Conservation (phyloP, 2,888 invertebrate species). For the Tinea trinotella region DNA sequence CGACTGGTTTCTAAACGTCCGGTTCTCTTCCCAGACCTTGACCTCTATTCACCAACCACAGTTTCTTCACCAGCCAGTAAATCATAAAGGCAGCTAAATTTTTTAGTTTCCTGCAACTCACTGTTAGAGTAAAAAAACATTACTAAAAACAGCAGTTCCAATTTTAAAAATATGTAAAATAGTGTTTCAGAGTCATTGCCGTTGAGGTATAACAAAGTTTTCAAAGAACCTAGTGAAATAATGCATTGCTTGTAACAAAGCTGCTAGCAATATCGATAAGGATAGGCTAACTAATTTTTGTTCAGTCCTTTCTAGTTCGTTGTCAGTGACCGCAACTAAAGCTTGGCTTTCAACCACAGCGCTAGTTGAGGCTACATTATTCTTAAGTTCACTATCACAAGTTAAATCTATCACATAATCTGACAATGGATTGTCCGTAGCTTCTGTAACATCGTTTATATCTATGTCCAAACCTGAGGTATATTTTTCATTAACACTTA, state of each 20-base stretch:
- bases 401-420: conserved; percentile 62
- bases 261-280: conserved; percentile 73
- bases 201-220: conserved; percentile 67
- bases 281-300: conserved; percentile 73
- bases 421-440: conserved; percentile 30
- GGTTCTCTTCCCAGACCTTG: no score
- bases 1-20: no score
- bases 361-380: background rate
- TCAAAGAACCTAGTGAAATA: conserved; percentile 75
- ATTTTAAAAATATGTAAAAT: no score
- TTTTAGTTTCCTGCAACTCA: no score
- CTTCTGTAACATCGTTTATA: conserved; percentile 21
- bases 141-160: no score
- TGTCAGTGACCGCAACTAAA: conserved; percentile 60
- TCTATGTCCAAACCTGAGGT: conserved; percentile 29
- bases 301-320: conserved; percentile 54
- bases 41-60: no score
- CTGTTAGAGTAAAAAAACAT: no score
- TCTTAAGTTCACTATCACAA: conserved; percentile 31
- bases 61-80: no score
- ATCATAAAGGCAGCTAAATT: no score
- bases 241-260: conserved; percentile 74
- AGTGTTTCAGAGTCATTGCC: conserved; percentile 35
- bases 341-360: conserved; percentile 29
- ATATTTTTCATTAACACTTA: conserved; percentile 40